A percentile compares a stretch with the other conserved stretches of the same genome.
Evolutionary conservation across 2,888 invertebrate species (phyloP).

Genomic region (Drosophila nigricruria): DNA sequence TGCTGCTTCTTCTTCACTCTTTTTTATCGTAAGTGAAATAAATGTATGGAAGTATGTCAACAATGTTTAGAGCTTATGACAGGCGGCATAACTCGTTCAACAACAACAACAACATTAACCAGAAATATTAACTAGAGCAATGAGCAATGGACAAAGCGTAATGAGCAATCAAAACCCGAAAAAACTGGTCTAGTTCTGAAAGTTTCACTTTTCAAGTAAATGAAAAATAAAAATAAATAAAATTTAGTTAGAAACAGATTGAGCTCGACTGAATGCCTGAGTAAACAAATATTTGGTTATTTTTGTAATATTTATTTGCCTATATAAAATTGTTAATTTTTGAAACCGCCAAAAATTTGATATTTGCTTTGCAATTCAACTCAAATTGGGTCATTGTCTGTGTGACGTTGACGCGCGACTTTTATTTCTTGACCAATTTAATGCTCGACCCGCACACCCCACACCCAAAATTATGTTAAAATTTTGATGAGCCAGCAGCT

Average conservation of each 20-base stretch:
- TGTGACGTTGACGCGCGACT: constrained; percentile 10
- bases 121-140: constrained; percentile 61
- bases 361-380: constrained; percentile 18
- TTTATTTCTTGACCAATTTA: constrained; percentile 36
- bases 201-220: constrained; percentile 68
- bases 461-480: neutral
- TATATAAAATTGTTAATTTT: neutral
- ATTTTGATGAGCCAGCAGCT: constrained; percentile 45
- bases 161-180: constrained; percentile 52
- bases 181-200: constrained; percentile 56
- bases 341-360: constrained; percentile 1
- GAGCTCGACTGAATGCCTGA: neutral
- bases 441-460: constrained; percentile 15
- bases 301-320: neutral
- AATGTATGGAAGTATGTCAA: constrained; percentile 75
- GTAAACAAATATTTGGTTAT: neutral
- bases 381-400: constrained; percentile 65
- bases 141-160: constrained; percentile 69
- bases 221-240: constrained; percentile 21
- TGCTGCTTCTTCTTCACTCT: constrained; percentile 21
- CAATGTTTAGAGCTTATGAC: constrained; percentile 55
- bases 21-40: constrained; percentile 46
- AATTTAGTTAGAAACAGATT: constrained; percentile 3
- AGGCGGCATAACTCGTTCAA: constrained; percentile 56
- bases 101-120: constrained; percentile 38